Evolutionary conservation across 2,888 invertebrate species (phyloP), one percentile per base, ranked within the genome.

Genomic region (Silvanus unidentatus): DNA sequence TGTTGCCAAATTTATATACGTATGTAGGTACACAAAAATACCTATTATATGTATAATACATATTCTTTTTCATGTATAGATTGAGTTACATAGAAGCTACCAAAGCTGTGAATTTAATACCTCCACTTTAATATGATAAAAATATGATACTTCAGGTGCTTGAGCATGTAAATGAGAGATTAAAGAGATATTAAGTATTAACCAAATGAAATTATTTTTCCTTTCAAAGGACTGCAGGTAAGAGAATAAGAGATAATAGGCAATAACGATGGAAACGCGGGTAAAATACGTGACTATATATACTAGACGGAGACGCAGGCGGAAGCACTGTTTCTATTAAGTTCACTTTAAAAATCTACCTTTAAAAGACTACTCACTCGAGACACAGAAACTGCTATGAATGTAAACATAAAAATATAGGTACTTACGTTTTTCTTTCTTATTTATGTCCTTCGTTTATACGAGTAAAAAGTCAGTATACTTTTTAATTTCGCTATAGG

Each of bases 251-350:
- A 60, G 60, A 62, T 62, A 62, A 62, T 60, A 60, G 58, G 58
- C 58, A 60, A 62, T 62, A 62, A 62, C 60, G 58, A 60, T 62
- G 62, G 59, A 62, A 62, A 62, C 59, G 60, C 52, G 56, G 56
- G 49, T 52, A 54, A 55, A 53, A 55, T 58, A 57, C 59, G 59
- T 59, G 59, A 58, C 55, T 57, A 45, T 43, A 39, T 34, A n/a
- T 32, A 32, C 8, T 32, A 12, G 4, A 12, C n/a, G n/a, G 4
- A 32, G 4, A 32, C 15, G n/a, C 41, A 45, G 37, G 42, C 47
- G 49, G 44, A 47, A 43, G 52, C 45, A 42, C 39, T 49, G 48
- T 45, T 47, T 44, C 49, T 47, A 52, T 49, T 49, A 49, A 49
- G 42, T 44, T 48, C 44, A 44, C 44, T 45, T 41, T 40, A 36